phyloP scores from a whole-genome alignment of 2,113 vertebrate genomes.

The Dasyornis broadbenti region DNA sequence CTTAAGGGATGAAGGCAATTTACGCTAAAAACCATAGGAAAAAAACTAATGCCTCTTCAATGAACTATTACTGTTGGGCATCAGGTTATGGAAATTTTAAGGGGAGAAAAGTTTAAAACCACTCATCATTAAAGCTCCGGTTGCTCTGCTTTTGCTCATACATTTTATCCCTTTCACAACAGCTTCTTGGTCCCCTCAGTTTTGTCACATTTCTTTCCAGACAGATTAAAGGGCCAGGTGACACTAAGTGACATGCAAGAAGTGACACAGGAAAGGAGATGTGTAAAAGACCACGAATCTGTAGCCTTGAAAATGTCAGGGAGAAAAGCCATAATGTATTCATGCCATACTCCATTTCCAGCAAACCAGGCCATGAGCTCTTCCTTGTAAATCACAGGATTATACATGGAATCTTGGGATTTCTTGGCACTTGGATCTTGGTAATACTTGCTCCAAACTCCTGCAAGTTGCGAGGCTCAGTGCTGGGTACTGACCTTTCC shows the following conservation, averaged over 20 bases:
- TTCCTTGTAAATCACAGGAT: neutral
- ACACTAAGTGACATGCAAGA: neutral
- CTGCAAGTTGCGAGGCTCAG: neutral
- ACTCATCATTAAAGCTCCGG: neutral
- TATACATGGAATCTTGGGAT: neutral
- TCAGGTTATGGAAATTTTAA: neutral
- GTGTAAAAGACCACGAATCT: neutral
- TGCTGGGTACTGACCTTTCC: neutral
- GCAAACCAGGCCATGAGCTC: neutral
- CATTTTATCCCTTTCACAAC: neutral
- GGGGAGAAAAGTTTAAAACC: neutral
- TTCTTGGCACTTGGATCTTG: neutral
- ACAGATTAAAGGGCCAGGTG: neutral
- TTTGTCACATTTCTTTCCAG: neutral
- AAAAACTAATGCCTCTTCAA: neutral
- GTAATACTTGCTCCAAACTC: neutral
- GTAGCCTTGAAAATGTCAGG: neutral
- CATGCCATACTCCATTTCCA: neutral
- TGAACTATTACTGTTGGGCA: neutral
- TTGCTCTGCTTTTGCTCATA: neutral
- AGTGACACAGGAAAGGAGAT: neutral
- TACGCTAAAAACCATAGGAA: neutral
- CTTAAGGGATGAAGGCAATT: neutral
- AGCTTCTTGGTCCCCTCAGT: neutral
- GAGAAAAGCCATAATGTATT: neutral